Evolutionary conservation across 2,797 vertebrate species (phyloP).

Genomic region (Mormyrops attenuatus): DNA sequence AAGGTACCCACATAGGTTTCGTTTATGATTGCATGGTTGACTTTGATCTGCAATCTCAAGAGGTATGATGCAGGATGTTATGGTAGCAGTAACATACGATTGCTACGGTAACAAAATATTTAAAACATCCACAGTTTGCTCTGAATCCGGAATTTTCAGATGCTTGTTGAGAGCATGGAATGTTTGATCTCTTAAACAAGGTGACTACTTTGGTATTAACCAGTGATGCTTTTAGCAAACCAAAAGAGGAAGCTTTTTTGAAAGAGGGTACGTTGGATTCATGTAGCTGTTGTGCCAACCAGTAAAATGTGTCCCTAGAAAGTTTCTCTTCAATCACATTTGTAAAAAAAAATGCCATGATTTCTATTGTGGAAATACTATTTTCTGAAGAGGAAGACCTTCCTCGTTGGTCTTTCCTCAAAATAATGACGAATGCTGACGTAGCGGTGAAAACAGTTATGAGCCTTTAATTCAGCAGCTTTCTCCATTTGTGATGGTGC

Average conservation of each 20-base stretch:
- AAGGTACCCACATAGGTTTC: neutral
- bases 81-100: neutral
- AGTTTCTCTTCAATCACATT: neutral
- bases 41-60: neutral
- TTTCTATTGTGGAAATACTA: neutral
- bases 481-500: constrained; percentile 14
- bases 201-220: neutral
- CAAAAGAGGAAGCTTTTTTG: neutral
- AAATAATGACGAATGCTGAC: neutral
- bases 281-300: neutral
- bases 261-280: neutral
- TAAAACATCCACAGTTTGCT: neutral
- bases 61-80: neutral
- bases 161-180: neutral
- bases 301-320: neutral
- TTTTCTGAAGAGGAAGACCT: neutral
- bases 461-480: neutral
- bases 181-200: neutral
- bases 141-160: neutral
- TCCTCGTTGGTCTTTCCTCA: too few relatives aligned
- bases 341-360: neutral
- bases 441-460: neutral
- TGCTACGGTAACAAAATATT: neutral
- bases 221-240: neutral
- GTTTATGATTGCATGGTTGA: neutral